These are phyloP conservation scores for Hippocampus barbouri DNA, from an alignment of 2,113 vertebrate genomes.

Conservation along the genomic window DNA sequence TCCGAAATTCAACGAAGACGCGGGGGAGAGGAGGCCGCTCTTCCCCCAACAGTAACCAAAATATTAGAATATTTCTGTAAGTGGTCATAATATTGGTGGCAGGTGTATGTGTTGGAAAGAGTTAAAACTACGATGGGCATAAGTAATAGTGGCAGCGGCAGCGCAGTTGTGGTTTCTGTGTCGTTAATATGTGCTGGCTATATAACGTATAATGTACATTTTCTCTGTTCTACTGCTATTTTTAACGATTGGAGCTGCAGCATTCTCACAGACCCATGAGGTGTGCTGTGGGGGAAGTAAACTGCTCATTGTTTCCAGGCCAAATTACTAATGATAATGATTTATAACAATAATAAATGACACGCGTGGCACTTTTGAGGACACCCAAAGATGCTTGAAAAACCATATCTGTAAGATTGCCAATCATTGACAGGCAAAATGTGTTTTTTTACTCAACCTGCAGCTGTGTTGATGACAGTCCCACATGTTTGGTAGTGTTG, in stretches of 20 bases:
- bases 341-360: neutral
- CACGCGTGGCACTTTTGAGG: neutral
- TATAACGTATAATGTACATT: slow-evolving; percentile 4
- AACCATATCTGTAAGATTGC: neutral
- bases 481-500: slow-evolving; percentile 11
- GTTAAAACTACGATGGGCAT: neutral
- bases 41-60: neutral
- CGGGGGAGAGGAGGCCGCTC: too few relatives aligned
- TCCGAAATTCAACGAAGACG: too few relatives aligned
- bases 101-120: neutral
- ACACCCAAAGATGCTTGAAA: neutral
- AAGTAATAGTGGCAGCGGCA: neutral
- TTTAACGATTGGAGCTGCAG: slow-evolving; percentile 46
- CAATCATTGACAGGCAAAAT: slow-evolving; percentile 1
- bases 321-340: neutral
- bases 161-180: slow-evolving; percentile 7
- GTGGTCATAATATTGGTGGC: neutral
- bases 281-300: slow-evolving; percentile 48
- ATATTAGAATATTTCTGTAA: neutral
- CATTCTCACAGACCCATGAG: slow-evolving; percentile 5
- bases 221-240: slow-evolving; percentile 55
- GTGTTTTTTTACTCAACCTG: neutral
- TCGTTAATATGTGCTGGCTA: slow-evolving; percentile 11
- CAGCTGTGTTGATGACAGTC: neutral
- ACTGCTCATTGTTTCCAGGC: neutral